Percentiles rank a stretch among this genome's conserved stretches.
These are phyloP conservation scores for Eunapius fragilis DNA, from an alignment of 37 sponge, comb jelly and placozoan species.

Conservation along the genomic window DNA sequence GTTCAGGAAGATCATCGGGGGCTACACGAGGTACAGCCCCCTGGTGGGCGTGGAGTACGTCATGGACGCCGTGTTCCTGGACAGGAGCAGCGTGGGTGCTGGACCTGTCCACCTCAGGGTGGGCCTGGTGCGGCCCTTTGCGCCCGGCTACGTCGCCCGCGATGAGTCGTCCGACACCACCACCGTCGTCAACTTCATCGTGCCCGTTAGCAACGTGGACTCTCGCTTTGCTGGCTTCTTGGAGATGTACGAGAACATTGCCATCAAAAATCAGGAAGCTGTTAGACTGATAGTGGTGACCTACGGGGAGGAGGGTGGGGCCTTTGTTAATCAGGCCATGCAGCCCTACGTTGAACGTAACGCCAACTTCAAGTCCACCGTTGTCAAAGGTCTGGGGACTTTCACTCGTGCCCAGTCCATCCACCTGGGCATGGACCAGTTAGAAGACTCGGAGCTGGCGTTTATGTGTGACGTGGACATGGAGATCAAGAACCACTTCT, in stretches of 20 bases:
- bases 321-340: conserved; percentile 17
- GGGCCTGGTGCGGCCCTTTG: conserved; percentile 46
- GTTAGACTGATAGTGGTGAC: conserved; percentile 51
- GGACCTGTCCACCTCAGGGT: conserved; percentile 25
- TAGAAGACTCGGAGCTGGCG: conserved; percentile 37
- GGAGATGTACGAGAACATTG: conserved; percentile 51
- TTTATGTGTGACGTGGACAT: conserved; percentile 84
- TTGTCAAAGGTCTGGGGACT: conserved; percentile 43
- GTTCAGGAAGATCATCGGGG: conserved; percentile 58
- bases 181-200: conserved; percentile 34
- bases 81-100: neutral
- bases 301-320: conserved; percentile 50
- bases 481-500: conserved; percentile 25
- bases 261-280: conserved; percentile 13
- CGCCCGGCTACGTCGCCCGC: conserved; percentile 28
- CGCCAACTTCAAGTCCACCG: conserved; percentile 6
- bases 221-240: conserved; percentile 53
- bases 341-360: conserved; percentile 22
- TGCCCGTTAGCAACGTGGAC: conserved; percentile 50
- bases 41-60: conserved; percentile 58
- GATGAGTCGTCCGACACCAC: neutral
- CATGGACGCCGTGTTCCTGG: conserved; percentile 35
- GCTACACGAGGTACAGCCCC: conserved; percentile 65
- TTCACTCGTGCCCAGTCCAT: conserved; percentile 67
- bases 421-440: conserved; percentile 39